Conservation (phyloP, 2,113 vertebrate genomes). For the Nesoenas mayeri region DNA sequence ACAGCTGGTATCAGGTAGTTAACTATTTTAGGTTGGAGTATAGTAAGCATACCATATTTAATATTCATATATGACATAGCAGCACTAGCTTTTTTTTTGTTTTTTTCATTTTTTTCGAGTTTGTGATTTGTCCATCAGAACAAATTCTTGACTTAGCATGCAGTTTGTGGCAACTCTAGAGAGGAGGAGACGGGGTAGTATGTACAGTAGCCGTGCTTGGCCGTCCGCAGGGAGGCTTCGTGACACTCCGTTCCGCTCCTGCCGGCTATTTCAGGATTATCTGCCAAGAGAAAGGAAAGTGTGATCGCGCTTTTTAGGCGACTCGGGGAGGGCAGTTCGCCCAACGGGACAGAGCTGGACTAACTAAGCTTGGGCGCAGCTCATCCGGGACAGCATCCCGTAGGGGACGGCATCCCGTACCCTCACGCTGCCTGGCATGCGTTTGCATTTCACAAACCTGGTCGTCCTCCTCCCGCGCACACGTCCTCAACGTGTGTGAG, state of each 20-base stretch:
- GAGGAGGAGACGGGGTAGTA: constrained; percentile 92
- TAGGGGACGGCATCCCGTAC: accelerated
- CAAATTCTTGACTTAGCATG: constrained; percentile 94
- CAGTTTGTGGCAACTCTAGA: constrained; percentile 97
- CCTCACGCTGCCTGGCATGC: neutral
- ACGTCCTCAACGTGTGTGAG: neutral
- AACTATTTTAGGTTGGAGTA: constrained; percentile 87
- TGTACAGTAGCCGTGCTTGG: constrained; percentile 96
- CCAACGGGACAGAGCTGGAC: neutral
- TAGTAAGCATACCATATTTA: constrained; percentile 89
- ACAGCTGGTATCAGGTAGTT: constrained; percentile 87
- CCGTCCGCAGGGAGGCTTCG: constrained; percentile 88
- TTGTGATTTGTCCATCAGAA: constrained; percentile 84
- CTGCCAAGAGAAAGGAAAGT: constrained; percentile 80
- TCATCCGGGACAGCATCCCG: accelerated
- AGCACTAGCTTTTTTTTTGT: constrained; percentile 77
- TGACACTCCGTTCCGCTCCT: constrained; percentile 86
- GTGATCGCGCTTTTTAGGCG: neutral
- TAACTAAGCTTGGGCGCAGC: neutral
- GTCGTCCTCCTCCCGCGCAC: neutral
- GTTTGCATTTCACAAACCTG: neutral
- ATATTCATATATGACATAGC: constrained; percentile 86
- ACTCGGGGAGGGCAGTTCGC: neutral
- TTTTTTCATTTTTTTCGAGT: constrained; percentile 66
- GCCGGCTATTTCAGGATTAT: constrained; percentile 97